Evolutionary conservation across 2,113 vertebrate species (phyloP), one percentile per base, ranked within the genome.

Genomic region (Ammodytes marinus): DNA sequence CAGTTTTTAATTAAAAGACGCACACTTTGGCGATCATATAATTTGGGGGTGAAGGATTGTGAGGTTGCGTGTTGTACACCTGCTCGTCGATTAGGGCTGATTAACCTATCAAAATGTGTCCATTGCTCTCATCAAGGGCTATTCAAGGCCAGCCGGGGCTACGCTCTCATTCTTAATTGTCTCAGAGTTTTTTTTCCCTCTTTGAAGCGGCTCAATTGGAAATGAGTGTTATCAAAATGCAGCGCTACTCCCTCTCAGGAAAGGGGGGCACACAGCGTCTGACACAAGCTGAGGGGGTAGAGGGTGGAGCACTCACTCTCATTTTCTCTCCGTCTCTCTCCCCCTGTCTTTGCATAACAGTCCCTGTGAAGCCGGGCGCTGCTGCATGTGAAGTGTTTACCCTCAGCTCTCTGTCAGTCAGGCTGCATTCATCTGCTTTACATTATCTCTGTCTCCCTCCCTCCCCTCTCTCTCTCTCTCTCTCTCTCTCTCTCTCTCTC

Each of bases 201-300:
- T 84, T 87, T 84, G 50, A 78, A 86, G 77, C 55, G 27, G 54
- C 79, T 89, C 79, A 76, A 70, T 78, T 88, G 86, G 70, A 90
- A 94, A 93, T 78, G 74, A 92, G 91, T 85, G 88, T 92, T 92
- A 81, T 93, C 85, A 86, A 89, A 79, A 88, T 86, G 57, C 88
- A 57, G 68, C 55, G 12, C 65, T 66, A 7, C 60, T 84, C 76
- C 47, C 74, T 83, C 83, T 88, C 79, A 83, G 87, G 88, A 88
- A 90, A 79, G 40, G 73, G 84, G 85, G 80, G 79, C 46, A 75
- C 84, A 78, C 73, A 72, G 69, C 89, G 85, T 73, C 82, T 79
- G 82, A 90, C 83, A 72, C 84, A 82, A 84, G 83, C 76, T 77
- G 80, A 88, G 86, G 78, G 77, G 88, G 83, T n/a, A 69, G 66